These are phyloP conservation scores for Struthidea cinerea DNA, from an alignment of 2,113 vertebrate species.

Conservation along the genomic window DNA sequence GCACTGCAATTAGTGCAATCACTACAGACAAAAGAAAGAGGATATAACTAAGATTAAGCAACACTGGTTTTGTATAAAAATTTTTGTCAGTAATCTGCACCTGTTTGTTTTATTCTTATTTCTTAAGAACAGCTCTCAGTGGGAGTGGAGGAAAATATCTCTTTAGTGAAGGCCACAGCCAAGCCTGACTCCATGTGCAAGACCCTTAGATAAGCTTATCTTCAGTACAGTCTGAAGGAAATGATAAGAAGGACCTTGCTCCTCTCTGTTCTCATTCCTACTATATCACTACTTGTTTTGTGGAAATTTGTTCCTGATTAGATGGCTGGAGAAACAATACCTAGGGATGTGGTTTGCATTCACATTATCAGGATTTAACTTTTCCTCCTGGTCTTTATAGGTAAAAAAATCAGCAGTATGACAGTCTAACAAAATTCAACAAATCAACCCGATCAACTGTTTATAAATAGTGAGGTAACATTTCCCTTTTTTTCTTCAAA, in stretches of 20 bases:
- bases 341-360: background rate
- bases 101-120: background rate
- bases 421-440: background rate
- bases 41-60: background rate
- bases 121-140: background rate
- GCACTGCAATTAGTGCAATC: background rate
- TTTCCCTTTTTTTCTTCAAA: background rate
- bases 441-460: background rate
- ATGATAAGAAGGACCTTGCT: background rate
- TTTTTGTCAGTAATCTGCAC: background rate
- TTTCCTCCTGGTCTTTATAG: background rate
- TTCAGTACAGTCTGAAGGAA: background rate
- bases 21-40: background rate
- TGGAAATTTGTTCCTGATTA: background rate
- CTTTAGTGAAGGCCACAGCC: background rate
- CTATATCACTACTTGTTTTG: background rate
- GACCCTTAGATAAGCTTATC: background rate
- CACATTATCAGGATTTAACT: background rate
- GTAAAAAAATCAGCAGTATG: background rate
- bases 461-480: background rate
- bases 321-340: background rate
- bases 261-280: background rate
- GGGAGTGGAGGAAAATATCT: background rate
- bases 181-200: background rate
- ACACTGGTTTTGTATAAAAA: background rate